These are phyloP conservation scores for Ploceus nigricollis DNA, from an alignment of 2,113 vertebrate species.

Conservation along the genomic window DNA sequence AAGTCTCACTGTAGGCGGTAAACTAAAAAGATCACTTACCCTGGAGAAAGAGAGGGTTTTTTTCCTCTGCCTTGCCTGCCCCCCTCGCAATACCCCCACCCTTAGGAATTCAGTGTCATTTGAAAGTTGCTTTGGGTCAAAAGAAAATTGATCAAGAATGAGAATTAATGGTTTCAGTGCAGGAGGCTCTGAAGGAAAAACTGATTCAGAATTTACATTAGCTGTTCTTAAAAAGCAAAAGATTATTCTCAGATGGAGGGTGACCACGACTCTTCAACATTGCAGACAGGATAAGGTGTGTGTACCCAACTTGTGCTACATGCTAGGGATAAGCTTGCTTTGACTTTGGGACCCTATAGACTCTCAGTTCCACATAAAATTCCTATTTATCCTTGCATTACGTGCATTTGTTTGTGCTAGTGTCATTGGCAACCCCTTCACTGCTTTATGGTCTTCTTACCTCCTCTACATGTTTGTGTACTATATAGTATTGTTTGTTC, in stretches of 20 bases:
- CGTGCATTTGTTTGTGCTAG: neutral
- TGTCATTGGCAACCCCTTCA: neutral
- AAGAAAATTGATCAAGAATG: neutral
- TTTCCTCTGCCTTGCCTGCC: neutral
- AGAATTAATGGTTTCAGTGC: neutral
- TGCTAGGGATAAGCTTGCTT: neutral
- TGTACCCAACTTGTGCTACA: neutral
- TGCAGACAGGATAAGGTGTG: neutral
- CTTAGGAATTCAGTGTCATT: constrained; percentile 10
- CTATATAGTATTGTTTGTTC: neutral
- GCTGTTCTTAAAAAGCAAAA: neutral
- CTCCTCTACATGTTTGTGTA: neutral
- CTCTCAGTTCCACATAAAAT: neutral
- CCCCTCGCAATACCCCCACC: neutral
- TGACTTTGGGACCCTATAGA: neutral
- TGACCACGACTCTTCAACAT: neutral
- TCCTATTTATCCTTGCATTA: neutral
- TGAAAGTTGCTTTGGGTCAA: neutral
- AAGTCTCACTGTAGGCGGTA: constrained; percentile 8
- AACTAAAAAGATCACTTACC: neutral
- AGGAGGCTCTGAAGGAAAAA: neutral
- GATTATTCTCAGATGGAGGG: neutral
- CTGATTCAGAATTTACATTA: neutral
- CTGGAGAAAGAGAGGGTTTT: neutral
- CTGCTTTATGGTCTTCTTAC: neutral